A percentile compares a stretch with the other conserved stretches of the same genome.
These are phyloP conservation scores for Capromys pilorides DNA, from an alignment of 2,797 vertebrate species.

Conservation along the genomic window DNA sequence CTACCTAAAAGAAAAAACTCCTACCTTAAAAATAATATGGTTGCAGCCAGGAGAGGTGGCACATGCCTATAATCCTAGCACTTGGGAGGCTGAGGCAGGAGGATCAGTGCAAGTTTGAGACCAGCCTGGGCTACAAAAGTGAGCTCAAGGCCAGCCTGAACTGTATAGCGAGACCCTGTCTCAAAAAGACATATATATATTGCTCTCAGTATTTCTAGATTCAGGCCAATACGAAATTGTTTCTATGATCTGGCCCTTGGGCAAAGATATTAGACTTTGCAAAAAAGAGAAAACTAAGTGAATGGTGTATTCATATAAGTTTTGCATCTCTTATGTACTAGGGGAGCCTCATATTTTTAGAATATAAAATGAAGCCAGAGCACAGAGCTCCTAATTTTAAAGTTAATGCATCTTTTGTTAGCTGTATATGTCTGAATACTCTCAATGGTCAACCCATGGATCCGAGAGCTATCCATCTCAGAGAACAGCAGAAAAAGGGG, in stretches of 20 bases:
- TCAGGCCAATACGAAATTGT: not conserved
- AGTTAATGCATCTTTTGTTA: slow-evolving; percentile 67
- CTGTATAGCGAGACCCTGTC: no score
- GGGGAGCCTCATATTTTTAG: slow-evolving; percentile 63
- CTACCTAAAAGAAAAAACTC: not conserved
- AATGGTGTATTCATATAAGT: not conserved
- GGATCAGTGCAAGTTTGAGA: no score
- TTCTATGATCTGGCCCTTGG: not conserved
- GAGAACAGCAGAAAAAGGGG: slow-evolving; percentile 60
- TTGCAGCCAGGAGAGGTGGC: no score
- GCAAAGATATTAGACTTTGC: not conserved
- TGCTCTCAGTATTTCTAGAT: not conserved
- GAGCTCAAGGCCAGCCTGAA: no score
- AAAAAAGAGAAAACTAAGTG: slow-evolving; percentile 24
- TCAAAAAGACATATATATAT: no score
- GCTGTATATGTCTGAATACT: slow-evolving; percentile 65
- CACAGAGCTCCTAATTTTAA: slow-evolving; percentile 73
- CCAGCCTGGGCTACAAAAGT: no score
- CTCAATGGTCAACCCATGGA: slow-evolving; percentile 64
- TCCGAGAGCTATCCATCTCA: slow-evolving; percentile 39
- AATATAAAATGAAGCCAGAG: slow-evolving; percentile 69
- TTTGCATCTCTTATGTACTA: slow-evolving; percentile 65
- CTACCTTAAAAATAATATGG: not conserved
- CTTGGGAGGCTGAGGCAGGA: no score
- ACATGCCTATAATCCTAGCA: no score